These are phyloP conservation scores for Pyrrhosoma nymphula DNA, from an alignment of 2,888 invertebrate species.

Conservation along the genomic window DNA sequence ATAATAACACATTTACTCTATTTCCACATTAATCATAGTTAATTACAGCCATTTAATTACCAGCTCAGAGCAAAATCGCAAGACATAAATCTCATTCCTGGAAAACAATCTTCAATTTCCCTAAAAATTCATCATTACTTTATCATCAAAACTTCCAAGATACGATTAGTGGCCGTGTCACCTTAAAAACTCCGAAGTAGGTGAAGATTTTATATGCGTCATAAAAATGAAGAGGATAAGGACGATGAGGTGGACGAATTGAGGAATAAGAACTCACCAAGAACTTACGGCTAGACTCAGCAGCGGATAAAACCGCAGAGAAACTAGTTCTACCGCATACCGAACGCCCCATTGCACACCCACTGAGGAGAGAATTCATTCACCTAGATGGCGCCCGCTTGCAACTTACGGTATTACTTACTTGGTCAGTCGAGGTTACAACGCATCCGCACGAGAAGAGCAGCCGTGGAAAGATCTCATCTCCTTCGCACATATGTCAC, in stretches of 20 bases:
- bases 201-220: no score
- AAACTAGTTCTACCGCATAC: background rate
- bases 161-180: no score
- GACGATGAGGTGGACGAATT: background rate
- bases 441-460: background rate
- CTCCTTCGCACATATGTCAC: background rate
- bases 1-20: no score
- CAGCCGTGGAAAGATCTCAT: background rate
- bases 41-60: no score
- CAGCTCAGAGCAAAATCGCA: no score
- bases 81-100: no score
- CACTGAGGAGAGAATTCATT: background rate
- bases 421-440: background rate
- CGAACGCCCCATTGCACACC: background rate
- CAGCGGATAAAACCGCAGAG: background rate
- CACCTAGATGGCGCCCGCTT: background rate
- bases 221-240: background rate
- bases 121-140: no score
- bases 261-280: background rate
- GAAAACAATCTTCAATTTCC: no score
- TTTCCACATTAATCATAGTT: no score
- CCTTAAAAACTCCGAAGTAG: no score
- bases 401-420: background rate
- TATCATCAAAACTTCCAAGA: no score
- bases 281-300: background rate